Evolutionary conservation across 2,797 vertebrate genomes (phyloP), one percentile per base, ranked within the genome.

Genomic region (Urophycis tenuis): DNA sequence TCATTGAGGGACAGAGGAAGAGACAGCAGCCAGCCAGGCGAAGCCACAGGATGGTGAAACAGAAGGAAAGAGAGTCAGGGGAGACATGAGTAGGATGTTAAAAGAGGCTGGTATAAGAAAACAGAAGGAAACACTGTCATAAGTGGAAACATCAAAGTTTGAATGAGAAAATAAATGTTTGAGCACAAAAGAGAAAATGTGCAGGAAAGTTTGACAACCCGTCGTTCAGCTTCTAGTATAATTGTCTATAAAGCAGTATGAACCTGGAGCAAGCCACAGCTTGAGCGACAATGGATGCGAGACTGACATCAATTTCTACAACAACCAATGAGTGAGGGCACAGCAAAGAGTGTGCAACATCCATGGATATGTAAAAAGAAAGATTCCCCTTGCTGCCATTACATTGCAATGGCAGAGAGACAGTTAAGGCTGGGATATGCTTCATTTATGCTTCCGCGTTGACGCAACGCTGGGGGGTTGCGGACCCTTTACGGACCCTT

Each of bases 1-100:
- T 17, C 69, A 71, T 8, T 71, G 4, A 75, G 17, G 15, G 29
- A 64, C 8, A 76, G 32, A 31, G 67, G 0, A 2, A 49, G 8
- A 49, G 5, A 39, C 36, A 74, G 11, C 76, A 64, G 53, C 12
- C n/a, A 7, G 53, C 17, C 33, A 36, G 0, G n/a, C 19, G 9
- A 11, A 32, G 39, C 73, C 5, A 33, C 15, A 60, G 69, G 1
- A 67, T 0, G 34, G 35, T 30, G 36, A n/a, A 64, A 29, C 2
- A 74, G 45, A 8, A 71, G 74, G 10, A 71, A 11, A 19, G 69
- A 31, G 17, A 64, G 72, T 45, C 8, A 71, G 14, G 72, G 73
- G 17, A 71, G 39, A 31, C 45, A 36, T 30, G 36, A 77, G 34
- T 11, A 10, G 25, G 64, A 77, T n/a, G n/a, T n/a, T n/a, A 75